Base-by-base conservation (phyloP, 2,797 vertebrate species). In the Lepus oiostolus region DNA sequence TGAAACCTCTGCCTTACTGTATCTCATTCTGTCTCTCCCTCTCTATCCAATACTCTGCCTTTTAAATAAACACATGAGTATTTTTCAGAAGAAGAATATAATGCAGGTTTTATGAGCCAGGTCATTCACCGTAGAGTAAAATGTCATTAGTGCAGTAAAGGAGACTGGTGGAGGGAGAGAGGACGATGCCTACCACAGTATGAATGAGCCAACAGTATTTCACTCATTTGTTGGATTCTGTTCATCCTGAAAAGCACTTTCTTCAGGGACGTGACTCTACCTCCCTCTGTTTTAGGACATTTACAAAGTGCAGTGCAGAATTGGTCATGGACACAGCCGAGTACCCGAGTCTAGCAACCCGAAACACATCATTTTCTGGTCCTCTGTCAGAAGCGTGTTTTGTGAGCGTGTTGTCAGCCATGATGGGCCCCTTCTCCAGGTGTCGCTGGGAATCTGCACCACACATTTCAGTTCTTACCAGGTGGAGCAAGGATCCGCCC, bases 401-500 rank as follows among this genome's bases (percentile, higher is more conserved):
- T 22, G 30, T 10, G 42, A 2, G 32, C 22, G 38, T 77, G n/a
- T 32, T 26, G 28, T n/a, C 60, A 35, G 8, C 24, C 75, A 58
- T 28, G 30, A 11, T 26, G 19, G 19, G 19, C 17, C 54, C 80
- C 71, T 7, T 62, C 32, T 80, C 30, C 30, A 13, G 14, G 32
- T 38, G 81, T 83, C 62, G 52, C 68, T 52, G 28, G 14, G 50
- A 0, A 12, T 77, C 80, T 79, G 82, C 67, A 9, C 1, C 0
- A 3, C 30, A 11, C 2, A 9, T 22, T 38, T 38, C 30, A 28
- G 85, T 42, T 98, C 99, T 99, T 98, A 99, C 99, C 99, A 99
- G 98, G 97, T 99, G 99, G 50, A 99, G 99, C 96, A 99, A 98
- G 60, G 99, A 99, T 88, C 99, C 99, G 97, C 99, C 99, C 22